Base-by-base conservation (phyloP, 2,888 invertebrate genomes). In the Stenotaenia linearis region DNA sequence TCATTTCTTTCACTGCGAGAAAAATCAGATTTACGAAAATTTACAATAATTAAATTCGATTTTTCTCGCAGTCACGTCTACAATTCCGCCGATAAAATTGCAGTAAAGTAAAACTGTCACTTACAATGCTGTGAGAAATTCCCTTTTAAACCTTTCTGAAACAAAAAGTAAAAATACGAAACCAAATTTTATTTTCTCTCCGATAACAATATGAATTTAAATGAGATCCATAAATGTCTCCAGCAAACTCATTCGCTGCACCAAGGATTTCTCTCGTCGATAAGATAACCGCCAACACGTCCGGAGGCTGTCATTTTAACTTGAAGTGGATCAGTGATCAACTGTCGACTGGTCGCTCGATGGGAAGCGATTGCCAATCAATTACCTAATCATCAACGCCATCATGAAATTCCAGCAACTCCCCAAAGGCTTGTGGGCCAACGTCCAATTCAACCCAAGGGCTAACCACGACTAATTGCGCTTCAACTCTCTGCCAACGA, bases 371-470 rank as follows among this genome's bases (percentile, higher is more conserved):
- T 69, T 69, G 69, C 28, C 69, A 69, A 69, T 69, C 69, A 69
- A 69, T 69, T 69, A 69, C 69, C 69, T n/a, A 69, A 69, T 69
- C 69, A 69, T 69, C 69, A 69, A 28, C 69, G 69, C 69, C 69
- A 69, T 25, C 69, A 28, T 69, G 25, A 69, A 69, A 69, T 69
- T 69, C 69, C 69, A 69, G 9, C 23, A 69, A 23, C 25, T 28
- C 69, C 4, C 69, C 28, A 28, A 28, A 25, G 25, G 25, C 69
- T 23, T 12, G 25, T 10, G 69, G 69, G 69, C 69, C 69, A 28
- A 10, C 25, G 69, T 28, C 69, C 69, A 28, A 69, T 12, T 28
- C 23, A 25, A 15, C 25, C 69, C 25, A 9, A 69, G 69, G 69
- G 15, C 28, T 69, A 28, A 69, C 23, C 25, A 69, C 12, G 28